phyloP scores from a whole-genome alignment of 2,113 vertebrate genomes.

The Eira barbara region DNA sequence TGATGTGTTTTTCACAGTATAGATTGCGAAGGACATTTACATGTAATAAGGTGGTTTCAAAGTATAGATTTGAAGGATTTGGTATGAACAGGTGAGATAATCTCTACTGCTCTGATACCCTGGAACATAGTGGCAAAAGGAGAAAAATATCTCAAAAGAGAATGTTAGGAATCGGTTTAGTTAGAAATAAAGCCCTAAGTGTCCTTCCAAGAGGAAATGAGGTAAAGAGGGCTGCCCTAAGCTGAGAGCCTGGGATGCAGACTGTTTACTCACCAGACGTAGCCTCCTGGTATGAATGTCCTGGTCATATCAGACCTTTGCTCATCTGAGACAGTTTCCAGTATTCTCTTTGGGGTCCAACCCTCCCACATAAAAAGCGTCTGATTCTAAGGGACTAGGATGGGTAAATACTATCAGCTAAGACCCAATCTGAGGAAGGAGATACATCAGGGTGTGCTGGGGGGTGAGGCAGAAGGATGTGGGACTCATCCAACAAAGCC shows the following conservation, averaged over 20 bases:
- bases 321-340: neutral
- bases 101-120: neutral
- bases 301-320: neutral
- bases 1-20: fast-evolving
- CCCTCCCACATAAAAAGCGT: neutral
- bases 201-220: neutral
- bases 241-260: neutral
- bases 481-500: neutral
- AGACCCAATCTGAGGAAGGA: neutral
- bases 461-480: fast-evolving
- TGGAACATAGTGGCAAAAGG: neutral
- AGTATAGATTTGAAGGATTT: neutral
- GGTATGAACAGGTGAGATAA: neutral
- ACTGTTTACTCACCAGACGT: neutral
- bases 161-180: neutral
- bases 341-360: neutral
- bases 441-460: neutral
- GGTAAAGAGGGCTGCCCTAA: neutral
- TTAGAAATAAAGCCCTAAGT: neutral
- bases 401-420: neutral
- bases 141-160: neutral
- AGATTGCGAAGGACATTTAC: neutral
- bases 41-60: neutral
- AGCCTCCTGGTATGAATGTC: neutral
- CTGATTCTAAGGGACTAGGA: neutral